Base-by-base conservation (phyloP, 1,140 invertebrate species). In the Penaeus vannamei region DNA sequence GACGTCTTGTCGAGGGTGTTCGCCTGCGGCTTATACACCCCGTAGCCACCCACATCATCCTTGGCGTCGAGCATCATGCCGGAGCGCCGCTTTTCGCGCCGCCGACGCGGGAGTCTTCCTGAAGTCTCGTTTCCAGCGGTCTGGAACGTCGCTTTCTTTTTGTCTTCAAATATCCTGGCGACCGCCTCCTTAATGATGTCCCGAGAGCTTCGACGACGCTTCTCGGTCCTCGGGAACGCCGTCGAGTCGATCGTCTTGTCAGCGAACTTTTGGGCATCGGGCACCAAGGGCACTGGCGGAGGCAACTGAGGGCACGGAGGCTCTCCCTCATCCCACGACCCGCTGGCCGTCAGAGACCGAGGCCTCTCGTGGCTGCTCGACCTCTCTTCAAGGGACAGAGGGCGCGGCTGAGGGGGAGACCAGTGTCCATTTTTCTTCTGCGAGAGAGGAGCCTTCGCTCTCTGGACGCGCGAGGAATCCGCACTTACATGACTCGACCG, bases 321-420 rank as follows among this genome's bases (percentile, higher is more conserved):
- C 29, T 89, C 87, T 8, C 82, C 26, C 61, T 89, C 87, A 23
- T 89, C 87, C 87, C 87, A 89, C 8, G 87, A 89, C 17, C 87
- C 82, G 59, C 87, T 89, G 32, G 82, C 83, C 46, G 83, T 79
- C n/a, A 89, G 29, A 5, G 87, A 89, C 23, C 60, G 72, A n/a
- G 87, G 87, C 14, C 83, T 20, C 60, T 89, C 87, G 20, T 84
- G 82, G 42, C 87, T 89, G 59, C 60, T 84, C 12, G 82, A 84
- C 36, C 87, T 84, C 72, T 89, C 69, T 36, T 36, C 53, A 32
- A 59, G 53, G 3, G 66, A 69, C 23, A 89, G 66, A 32, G 87
- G 87, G 23, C 87, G 69, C 29, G 87, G 87, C 59, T 89, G 87
- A 3, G 87, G 87, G 36, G 87, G 87, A 19, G 87, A 89, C 87